A percentile compares a stretch with the other conserved stretches of the same genome.
phyloP scores from a whole-genome alignment of 2,797 vertebrate genomes.

The Phalloptychus januarius region DNA sequence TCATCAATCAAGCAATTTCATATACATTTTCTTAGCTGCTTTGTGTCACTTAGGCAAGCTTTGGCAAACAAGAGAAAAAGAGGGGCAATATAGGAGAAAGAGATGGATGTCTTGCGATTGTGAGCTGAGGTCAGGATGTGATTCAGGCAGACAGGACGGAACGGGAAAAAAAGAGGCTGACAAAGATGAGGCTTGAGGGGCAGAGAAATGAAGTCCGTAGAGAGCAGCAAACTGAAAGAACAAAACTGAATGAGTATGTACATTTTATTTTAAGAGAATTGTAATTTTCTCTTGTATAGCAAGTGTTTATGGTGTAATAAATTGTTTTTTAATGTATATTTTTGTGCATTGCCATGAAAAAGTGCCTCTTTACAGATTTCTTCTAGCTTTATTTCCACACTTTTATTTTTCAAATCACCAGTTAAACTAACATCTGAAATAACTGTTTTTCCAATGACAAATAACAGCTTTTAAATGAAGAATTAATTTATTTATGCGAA shows the following conservation, averaged over 20 bases:
- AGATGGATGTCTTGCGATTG: not conserved
- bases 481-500: not conserved
- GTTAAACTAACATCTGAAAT: not conserved
- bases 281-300: not conserved
- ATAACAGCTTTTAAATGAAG: not conserved
- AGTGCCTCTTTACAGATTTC: not conserved
- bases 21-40: conserved; percentile 4
- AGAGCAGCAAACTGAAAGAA: not conserved
- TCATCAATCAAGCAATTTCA: conserved; percentile 14
- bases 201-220: conserved; percentile 16
- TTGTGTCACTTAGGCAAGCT: conserved; percentile 9
- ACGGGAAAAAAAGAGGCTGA: conserved; percentile 15
- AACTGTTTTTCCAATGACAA: not conserved
- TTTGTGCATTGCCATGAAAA: not conserved
- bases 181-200: conserved; percentile 33
- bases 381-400: not conserved
- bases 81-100: conserved; percentile 3
- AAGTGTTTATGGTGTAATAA: not conserved
- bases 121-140: conserved; percentile 23
- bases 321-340: not conserved
- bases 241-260: conserved; percentile 1
- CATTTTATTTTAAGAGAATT: not conserved
- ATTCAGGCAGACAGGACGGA: conserved; percentile 24
- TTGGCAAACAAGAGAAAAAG: conserved; percentile 7
- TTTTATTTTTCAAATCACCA: not conserved